Evolutionary conservation across 2,113 vertebrate genomes (phyloP).

Genomic region (Tragulus kanchil): DNA sequence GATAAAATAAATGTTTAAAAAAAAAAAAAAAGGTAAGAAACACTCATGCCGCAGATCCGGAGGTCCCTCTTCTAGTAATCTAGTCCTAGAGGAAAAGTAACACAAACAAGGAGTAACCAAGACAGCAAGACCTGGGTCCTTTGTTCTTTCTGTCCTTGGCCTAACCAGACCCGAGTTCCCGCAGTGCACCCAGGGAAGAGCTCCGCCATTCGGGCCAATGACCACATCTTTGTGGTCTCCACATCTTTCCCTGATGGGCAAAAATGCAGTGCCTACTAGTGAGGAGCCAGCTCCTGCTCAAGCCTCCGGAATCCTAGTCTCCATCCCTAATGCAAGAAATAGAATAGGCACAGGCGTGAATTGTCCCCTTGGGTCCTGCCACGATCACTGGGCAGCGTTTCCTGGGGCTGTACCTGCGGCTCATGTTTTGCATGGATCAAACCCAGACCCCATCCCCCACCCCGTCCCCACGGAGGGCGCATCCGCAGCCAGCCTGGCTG

Average conservation of each 20-base stretch:
- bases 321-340: neutral
- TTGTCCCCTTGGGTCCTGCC: neutral
- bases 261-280: accelerated
- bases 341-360: accelerated
- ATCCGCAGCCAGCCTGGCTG: accelerated
- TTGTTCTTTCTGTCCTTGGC: neutral
- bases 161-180: neutral
- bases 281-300: neutral
- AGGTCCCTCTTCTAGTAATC: neutral
- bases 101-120: accelerated
- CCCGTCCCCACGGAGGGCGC: accelerated
- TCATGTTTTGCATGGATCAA: neutral
- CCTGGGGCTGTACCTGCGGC: accelerated
- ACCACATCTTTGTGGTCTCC: accelerated
- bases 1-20: too few relatives aligned
- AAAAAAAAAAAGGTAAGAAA: neutral
- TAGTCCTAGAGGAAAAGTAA: accelerated
- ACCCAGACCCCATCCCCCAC: neutral
- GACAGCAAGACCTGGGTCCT: neutral
- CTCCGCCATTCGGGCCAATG: accelerated
- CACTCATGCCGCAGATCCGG: accelerated
- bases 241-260: neutral
- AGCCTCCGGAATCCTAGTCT: neutral
- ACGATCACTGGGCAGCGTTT: accelerated
- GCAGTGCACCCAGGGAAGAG: accelerated